Conservation (phyloP, 2,113 vertebrate genomes). For the Tachysurus vachellii region DNA sequence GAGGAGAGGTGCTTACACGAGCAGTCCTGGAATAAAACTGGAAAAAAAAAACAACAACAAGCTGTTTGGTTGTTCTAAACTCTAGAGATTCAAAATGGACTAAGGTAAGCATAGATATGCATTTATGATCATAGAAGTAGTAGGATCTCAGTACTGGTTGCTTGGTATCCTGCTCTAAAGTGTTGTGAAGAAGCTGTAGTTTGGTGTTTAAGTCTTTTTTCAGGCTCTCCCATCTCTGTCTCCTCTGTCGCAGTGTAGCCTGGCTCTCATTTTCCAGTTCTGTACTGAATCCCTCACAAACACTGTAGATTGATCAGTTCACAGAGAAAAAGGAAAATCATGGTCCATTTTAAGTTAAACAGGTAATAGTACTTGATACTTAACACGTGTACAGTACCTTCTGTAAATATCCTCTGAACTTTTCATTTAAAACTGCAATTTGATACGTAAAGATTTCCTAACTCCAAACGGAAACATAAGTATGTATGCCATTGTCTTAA, state of each 20-base stretch:
- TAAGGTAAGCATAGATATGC: slow-evolving; percentile 69
- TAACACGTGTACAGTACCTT: not conserved
- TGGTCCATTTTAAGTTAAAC: not conserved
- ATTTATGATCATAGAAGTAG: slow-evolving; percentile 58
- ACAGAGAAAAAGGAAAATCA: not conserved
- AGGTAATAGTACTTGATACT: not conserved
- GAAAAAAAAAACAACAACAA: slow-evolving; percentile 5
- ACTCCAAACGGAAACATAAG: not conserved
- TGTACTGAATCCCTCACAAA: slow-evolving; percentile 73
- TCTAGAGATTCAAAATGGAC: not conserved
- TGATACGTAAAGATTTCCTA: not conserved
- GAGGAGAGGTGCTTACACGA: slow-evolving; percentile 73
- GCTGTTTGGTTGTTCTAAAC: not conserved
- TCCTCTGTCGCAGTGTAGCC: slow-evolving; percentile 78
- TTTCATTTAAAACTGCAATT: not conserved
- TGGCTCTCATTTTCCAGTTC: slow-evolving; percentile 76
- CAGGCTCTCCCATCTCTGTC: slow-evolving; percentile 89
- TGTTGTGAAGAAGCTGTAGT: slow-evolving; percentile 82
- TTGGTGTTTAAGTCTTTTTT: slow-evolving; percentile 88
- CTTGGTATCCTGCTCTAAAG: slow-evolving; percentile 85
- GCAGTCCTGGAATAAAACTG: slow-evolving; percentile 83
- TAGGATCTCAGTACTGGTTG: slow-evolving; percentile 76
- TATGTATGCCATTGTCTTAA: slow-evolving; percentile 46
- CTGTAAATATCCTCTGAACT: not conserved
- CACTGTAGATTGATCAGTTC: slow-evolving; percentile 64